Base-by-base conservation (phyloP, 2,113 vertebrate species). In the Alethe castanea region DNA sequence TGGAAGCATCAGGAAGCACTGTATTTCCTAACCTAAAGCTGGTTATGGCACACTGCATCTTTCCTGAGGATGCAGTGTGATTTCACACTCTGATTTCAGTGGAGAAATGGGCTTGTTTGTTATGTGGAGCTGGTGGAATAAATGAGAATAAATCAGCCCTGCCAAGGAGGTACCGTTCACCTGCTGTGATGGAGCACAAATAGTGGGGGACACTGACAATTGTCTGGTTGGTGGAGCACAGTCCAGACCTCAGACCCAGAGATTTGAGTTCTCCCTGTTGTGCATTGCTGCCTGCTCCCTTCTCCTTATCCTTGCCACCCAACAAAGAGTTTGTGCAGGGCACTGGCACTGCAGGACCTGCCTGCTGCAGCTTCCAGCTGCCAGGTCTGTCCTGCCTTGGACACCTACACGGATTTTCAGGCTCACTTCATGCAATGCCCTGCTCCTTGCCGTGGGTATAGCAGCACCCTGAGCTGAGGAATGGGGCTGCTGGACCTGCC, bases 361-460 rank as follows among this genome's bases (percentile, higher is more conserved):
- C n/a, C 13, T 24, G 47, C 47, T 48, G 47, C 47, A 48, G 13
- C 23, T 14, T 14, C 18, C 71, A 19, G 33, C 42, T 53, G 23
- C 60, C 9, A 7, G 52, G 6, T 5, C 42, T 48, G 52, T 25
- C 76, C 91, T 60, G 40, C 62, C 54, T 18, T 36, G 48, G 29
- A 11, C 5, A 8, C 73, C 24, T 48, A 26, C 36, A 1, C 2
- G 4, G 62, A 13, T 31, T 45, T 66, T 9, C 54, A 11, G 72
- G 62, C 66, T 67, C 11, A 2, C 20, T 77, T 66, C 19, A 0
- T 9, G 8, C 57, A 28, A 9, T 52, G 54, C 10, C 44, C 52
- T n/a, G 54, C 25, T 60, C 40, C 5, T 56, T 13, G 8, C 35
- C 0, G 0, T 1, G 14, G 56, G 12, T 14, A 3, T 0, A 31